A percentile compares a stretch with the other conserved stretches of the same genome.
These are phyloP conservation scores for Cladopsammia gracilis DNA, from an alignment of 64 coral and sea anemone genomes.

Conservation along the genomic window DNA sequence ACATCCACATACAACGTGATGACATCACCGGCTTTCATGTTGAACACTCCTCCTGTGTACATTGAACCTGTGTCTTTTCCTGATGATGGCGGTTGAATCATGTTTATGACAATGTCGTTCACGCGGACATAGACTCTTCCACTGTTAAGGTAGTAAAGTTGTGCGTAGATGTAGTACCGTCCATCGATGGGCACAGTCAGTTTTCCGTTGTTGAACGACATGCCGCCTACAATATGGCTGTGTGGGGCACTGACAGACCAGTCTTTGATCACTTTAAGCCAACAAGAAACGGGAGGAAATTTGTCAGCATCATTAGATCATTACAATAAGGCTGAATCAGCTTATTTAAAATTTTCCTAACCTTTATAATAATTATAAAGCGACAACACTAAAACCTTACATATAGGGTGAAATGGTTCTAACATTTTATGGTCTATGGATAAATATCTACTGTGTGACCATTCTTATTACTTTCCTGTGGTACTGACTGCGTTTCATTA, in stretches of 20 bases:
- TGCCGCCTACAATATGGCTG: constrained; percentile 10
- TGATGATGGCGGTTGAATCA: background rate
- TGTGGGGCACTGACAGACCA: background rate
- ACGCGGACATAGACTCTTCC: background rate
- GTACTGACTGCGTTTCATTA: too few species aligned
- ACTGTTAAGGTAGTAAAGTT: background rate
- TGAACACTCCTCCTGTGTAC: background rate
- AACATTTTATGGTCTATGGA: too few species aligned
- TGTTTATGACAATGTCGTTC: background rate
- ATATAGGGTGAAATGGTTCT: too few species aligned
- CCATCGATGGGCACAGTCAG: constrained; percentile 9
- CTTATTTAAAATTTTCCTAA: too few species aligned
- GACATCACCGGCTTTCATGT: constrained; percentile 7
- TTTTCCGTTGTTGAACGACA: background rate
- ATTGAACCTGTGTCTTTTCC: too few species aligned
- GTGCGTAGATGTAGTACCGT: constrained; percentile 23
- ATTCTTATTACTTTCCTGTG: too few species aligned
- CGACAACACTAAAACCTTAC: too few species aligned
- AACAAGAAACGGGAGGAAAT: background rate
- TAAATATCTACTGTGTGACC: too few species aligned
- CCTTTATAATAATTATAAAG: too few species aligned
- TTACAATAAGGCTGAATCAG: too few species aligned
- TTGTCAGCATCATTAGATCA: too few species aligned
- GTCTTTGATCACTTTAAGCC: background rate
- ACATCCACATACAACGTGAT: background rate